A percentile compares a stretch with the other conserved stretches of the same genome.
Evolutionary conservation across 2,888 invertebrate species (phyloP).

Genomic region (Caenorhabditis afra): DNA sequence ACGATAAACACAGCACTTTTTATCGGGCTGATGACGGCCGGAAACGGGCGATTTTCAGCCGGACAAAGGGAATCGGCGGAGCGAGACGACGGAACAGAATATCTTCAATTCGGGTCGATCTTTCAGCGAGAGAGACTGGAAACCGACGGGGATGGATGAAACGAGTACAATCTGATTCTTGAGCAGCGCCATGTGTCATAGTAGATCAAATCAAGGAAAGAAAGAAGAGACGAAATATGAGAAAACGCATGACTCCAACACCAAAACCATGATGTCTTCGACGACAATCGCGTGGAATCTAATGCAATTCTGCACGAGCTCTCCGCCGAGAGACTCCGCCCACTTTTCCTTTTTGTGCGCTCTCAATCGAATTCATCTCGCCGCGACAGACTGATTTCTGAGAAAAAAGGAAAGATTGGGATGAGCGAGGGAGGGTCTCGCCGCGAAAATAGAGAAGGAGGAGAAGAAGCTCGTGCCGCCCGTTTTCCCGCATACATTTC

Average conservation of each 20-base stretch:
- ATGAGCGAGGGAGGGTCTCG: not conserved
- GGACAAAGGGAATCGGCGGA: not conserved
- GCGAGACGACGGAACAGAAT: not conserved
- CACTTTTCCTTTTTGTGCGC: not conserved
- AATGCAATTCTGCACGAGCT: slow-evolving; percentile 10
- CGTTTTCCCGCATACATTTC: slow-evolving; percentile 45
- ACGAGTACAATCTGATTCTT: no score
- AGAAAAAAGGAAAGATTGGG: not conserved
- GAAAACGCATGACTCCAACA: slow-evolving; percentile 4
- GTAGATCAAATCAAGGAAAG: slow-evolving; percentile 29
- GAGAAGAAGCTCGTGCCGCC: slow-evolving; percentile 4
- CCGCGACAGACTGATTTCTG: no score
- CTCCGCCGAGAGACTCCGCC: slow-evolving; percentile 14
- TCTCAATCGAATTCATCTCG: slow-evolving; percentile 1
- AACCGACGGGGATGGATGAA: no score
- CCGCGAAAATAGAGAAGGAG: slow-evolving; percentile 2
- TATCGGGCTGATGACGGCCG: slow-evolving; percentile 1
- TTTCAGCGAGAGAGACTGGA: no score
- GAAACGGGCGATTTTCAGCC: not conserved
- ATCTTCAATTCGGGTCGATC: no score
- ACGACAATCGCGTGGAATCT: slow-evolving; percentile 1
- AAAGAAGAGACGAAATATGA: slow-evolving; percentile 14
- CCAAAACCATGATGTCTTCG: slow-evolving; percentile 28
- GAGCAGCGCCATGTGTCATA: slow-evolving; percentile 7
- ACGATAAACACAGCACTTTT: slow-evolving; percentile 4